Evolutionary conservation across 2,888 invertebrate species (phyloP).

Genomic region (Sceliomorpha sp.): DNA sequence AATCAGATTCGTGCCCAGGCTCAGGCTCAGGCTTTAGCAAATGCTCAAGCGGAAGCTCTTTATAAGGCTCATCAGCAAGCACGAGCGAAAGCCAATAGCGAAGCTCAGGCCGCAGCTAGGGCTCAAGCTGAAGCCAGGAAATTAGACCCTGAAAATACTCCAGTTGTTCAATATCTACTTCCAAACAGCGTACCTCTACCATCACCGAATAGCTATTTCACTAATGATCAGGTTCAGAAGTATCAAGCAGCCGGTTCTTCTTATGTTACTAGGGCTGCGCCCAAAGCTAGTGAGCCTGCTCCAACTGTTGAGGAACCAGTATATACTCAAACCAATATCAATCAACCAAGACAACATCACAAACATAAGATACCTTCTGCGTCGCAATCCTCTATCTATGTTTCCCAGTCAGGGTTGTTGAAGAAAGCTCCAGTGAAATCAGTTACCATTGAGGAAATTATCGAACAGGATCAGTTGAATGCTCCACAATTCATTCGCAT

Average conservation of each 20-base stretch:
- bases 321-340: constrained; percentile 58
- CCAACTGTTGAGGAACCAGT: constrained; percentile 56
- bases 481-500: constrained; percentile 65
- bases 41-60: constrained; percentile 75
- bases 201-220: constrained; percentile 68
- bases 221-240: constrained; percentile 69
- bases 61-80: constrained; percentile 71
- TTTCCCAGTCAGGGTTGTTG: constrained; percentile 71
- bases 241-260: constrained; percentile 72
- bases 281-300: constrained; percentile 59
- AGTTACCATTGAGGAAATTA: constrained; percentile 71
- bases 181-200: constrained; percentile 63
- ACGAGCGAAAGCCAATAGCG: constrained; percentile 70
- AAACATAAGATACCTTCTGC: constrained; percentile 70
- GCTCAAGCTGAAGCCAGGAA: constrained; percentile 70
- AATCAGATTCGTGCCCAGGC: constrained; percentile 75
- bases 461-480: constrained; percentile 67
- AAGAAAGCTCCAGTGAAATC: constrained; percentile 75
- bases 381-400: constrained; percentile 68
- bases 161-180: constrained; percentile 73
- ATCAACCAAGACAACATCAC: constrained; percentile 70
- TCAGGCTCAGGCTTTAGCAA: constrained; percentile 74
- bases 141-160: constrained; percentile 69
- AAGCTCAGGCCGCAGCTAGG: constrained; percentile 69
- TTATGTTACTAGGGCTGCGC: constrained; percentile 70